Base-by-base conservation (phyloP, 2,113 vertebrate genomes). In the Neoarius graeffei region DNA sequence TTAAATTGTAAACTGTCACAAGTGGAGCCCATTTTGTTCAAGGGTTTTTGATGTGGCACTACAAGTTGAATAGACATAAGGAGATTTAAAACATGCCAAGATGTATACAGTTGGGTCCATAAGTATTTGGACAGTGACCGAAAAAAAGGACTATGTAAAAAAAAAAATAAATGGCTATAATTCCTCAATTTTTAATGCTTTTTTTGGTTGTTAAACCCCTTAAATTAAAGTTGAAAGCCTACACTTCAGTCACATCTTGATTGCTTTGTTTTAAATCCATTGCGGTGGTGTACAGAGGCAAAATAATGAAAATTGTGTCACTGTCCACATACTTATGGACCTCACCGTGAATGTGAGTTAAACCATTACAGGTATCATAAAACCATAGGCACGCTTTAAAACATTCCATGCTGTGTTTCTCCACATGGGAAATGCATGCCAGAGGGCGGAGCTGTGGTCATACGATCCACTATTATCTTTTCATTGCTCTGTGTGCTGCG, bases 401-500 rank as follows among this genome's bases (percentile, higher is more conserved):
- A 80, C 19, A 80, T 67, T 52, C n/a, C 62, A 67, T 52, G 35
- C 77, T 59, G 3, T 59, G n/a, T 64, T 35, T n/a, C 56, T 87
- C 3, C 57, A 60, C 71, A 66, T 25, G 42, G 67, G 67, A 83
- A 83, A 25, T 56, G n/a, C 57, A 83, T 67, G 50, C 62, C 82
- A 54, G 50, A 67, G 73, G 82, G 60, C 54, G 73, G 71, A 88
- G 87, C 27, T 50, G 81, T 79, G 6, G 82, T 88, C 59, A 84
- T 84, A 57, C 23, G 30, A 88, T 84, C 57, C 60, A 13, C 50
- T 79, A 54, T 88, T 84, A 88, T 88, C 87, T 88, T 77, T 66
- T 84, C 71, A 30, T 79, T 76, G 66, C 71, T 85, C 52, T 74
- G 81, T 50, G n/a, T 25, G 81, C 60, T 62, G 52, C 9, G 71